Base-by-base conservation (phyloP, 2,113 vertebrate species). In the Leiothrix lutea region DNA sequence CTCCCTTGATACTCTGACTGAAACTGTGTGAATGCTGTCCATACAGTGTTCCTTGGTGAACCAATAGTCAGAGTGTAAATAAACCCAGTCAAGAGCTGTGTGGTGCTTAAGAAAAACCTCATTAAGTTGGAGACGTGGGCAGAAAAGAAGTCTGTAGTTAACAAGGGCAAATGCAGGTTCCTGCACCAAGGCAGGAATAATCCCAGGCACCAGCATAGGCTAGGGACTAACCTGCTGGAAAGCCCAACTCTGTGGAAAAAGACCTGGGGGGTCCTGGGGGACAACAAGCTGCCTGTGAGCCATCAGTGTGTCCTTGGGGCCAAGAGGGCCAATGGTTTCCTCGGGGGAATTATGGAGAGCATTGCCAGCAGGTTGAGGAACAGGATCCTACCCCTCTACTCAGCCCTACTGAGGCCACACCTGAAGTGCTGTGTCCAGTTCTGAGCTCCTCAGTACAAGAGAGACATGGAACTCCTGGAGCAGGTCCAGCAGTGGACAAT, bases 21-120 rank as follows among this genome's bases (percentile, higher is more conserved):
- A 87, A 86, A 50, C 8, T 40, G 9, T 0, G 0, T 26, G 12
- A 44, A 10, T 23, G 11, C 5, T 6, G 0, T 48, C 74, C 45
- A 60, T 38, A 56, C 9, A 58, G 9, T 17, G 14, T 71, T 36
- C 60, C 40, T 45, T 78, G 31, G 25, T 77, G 38, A 81, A 25
- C 29, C 22, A 61, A 16, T 9, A 84, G 33, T 9, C 36, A 35
- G 33, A 71, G 24, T 28, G 18, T 40, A 66, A 84, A 77, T 51
- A 77, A 77, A 77, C 12, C 36, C 22, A 86, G 22, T 13, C 5
- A 18, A 56, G 48, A 54, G 8, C 21, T 53, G 25, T 35, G 21
- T 0, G 0, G 40, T 14, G 24, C 40, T 60, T 35, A 18, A 40
- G 29, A 47, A 69, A 61, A 44, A 61, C 9, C 21, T 75, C n/a